Conservation (phyloP, 2,113 vertebrate genomes). For the Corydoras maculifer region DNA sequence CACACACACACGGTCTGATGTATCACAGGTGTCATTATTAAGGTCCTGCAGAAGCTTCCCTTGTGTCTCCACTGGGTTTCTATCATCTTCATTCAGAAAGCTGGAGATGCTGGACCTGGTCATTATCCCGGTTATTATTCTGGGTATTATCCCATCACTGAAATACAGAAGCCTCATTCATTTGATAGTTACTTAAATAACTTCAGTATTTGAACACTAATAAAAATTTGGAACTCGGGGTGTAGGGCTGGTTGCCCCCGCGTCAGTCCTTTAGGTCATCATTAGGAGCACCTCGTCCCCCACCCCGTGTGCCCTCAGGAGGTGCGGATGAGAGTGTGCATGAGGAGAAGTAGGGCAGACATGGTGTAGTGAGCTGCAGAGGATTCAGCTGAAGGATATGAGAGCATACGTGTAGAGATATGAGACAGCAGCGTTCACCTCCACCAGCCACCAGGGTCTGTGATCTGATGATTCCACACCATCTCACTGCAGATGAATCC, state of each 20-base stretch:
- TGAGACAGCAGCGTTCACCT: not conserved
- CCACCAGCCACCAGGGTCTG: not conserved
- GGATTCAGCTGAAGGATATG: not conserved
- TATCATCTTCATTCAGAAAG: too few species aligned
- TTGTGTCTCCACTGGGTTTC: too few species aligned
- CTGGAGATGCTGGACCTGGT: too few species aligned
- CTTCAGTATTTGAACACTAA: not conserved
- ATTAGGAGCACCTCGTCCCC: constrained; percentile 15
- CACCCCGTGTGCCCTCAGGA: constrained; percentile 22
- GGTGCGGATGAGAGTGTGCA: constrained; percentile 18
- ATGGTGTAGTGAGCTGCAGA: not conserved
- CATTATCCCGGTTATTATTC: too few species aligned
- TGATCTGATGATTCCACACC: too few species aligned
- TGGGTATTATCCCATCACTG: too few species aligned
- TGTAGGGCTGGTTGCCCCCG: not conserved
- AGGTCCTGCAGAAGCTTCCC: too few species aligned
- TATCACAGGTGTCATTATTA: too few species aligned
- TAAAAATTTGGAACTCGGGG: not conserved
- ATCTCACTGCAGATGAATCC: too few species aligned
- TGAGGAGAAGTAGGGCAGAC: constrained; percentile 45
- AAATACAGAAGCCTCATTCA: too few species aligned
- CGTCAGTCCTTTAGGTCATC: constrained; percentile 11
- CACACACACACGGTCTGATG: too few species aligned
- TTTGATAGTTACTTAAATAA: not conserved
- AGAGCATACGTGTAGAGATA: not conserved